Base-by-base conservation (phyloP, 2,888 invertebrate genomes). In the Eupeodes luniger region DNA sequence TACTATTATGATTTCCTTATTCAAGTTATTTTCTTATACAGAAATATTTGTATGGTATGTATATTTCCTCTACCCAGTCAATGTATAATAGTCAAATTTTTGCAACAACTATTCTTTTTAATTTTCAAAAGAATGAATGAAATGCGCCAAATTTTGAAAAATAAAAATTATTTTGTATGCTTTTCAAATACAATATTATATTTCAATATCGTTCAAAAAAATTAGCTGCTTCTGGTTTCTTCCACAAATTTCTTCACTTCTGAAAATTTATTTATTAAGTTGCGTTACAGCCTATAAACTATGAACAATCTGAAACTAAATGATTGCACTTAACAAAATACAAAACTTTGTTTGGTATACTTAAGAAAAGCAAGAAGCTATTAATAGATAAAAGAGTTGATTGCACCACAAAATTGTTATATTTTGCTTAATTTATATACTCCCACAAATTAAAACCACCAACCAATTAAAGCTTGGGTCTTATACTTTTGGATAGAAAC, bases 21-120 rank as follows among this genome's bases (percentile, higher is more conserved):
- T 51, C 44, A 66, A 57, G 12, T 27, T 57, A 19, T 40, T n/a
- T 49, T 36, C 64, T 83, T 78, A 72, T 83, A 78, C 57, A 78
- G 82, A 77, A 82, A 77, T 70, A 69, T 82, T 78, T 78, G 27
- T 70, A 40, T 16, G 12, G 57, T 59, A 34, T 59, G 57, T 59
- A 59, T 59, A 59, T 14, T 57, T 34, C 7, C 7, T 59, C 14
- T 34, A 14, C 27, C 34, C 34, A 47, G 12, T 47, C 47, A 34
- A 27, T 59, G 57, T 27, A 27, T 57, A 19, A 53, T 7, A 55
- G 27, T 27, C 12, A 57, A 59, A 4, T 5, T 11, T 34, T 16
- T 19, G 27, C 2, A 11, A 57, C 27, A 5, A 59, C 57, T 14
- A 59, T 34, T 57, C 11, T 34, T 34, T 14, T 34, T 1, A 7